Evolutionary conservation across 2,797 vertebrate species (phyloP), one percentile per base, ranked within the genome.

Genomic region (Tinamus major): DNA sequence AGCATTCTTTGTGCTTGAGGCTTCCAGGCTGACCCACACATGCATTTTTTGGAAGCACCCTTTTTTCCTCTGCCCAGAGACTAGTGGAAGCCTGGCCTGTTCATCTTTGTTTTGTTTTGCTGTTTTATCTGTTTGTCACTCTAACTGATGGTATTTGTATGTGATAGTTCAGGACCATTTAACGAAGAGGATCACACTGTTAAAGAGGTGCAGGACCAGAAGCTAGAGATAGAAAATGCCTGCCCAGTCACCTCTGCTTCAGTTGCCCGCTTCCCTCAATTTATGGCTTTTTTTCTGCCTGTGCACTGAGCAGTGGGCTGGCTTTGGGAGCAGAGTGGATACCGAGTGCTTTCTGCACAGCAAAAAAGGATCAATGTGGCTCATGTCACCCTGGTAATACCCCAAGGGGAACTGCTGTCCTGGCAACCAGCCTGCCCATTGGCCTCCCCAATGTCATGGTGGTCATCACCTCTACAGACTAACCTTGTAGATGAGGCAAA

Each of bases 401-500:
- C 70, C 63, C 0, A 9, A 62, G 62, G 75, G 41, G 37, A 90
- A 1, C 41, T 70, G 86, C 56, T 74, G 5, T 95, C 18, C 80
- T 95, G 84, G 84, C 72, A 96, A 19, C 21, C 53, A 80, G 13
- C 79, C 90, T 83, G 59, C 62, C 61, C 78, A 86, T 95, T 90
- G 55, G 37, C 82, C 87, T 95, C 82, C 35, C 86, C 79, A 42
- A 16, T 69, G 1, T 37, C 14, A 82, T 51, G 21, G 80, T 86
- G 71, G 58, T 92, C 67, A 35, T 89, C 37, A 13, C 75, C 42
- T 79, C 39, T 85, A 69, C 61, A 9, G 23, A 7, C 6, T 69
- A 79, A 79, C 55, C 42, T 87, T 79, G 35, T 58, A 59, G 39
- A 62, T 78, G 55, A 80, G 31, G 18, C 79, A 20, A 58, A 85